These are phyloP conservation scores for Cynocephalus volans DNA, from an alignment of 2,113 vertebrate genomes.

Conservation along the genomic window DNA sequence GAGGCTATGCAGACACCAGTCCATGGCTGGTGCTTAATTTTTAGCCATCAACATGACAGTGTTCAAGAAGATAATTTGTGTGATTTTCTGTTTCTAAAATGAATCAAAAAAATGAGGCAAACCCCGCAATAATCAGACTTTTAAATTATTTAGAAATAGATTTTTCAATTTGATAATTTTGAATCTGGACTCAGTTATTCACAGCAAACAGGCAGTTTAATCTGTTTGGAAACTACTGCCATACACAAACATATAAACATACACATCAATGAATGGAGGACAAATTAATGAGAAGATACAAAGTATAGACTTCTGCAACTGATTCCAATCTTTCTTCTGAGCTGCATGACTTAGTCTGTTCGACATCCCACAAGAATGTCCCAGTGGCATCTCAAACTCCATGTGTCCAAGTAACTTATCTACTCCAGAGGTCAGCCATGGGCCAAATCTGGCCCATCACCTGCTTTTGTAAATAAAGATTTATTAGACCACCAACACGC, in stretches of 20 bases:
- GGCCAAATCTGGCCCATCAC: background rate
- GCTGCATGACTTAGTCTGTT: background rate
- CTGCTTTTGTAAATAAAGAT: background rate
- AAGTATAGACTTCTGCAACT: background rate
- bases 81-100: background rate
- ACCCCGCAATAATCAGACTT: background rate
- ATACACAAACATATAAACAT: background rate
- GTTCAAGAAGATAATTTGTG: background rate
- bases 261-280: background rate
- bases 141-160: background rate
- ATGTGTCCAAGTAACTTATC: background rate
- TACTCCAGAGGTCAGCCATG: background rate
- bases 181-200: background rate
- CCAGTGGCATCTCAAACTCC: background rate
- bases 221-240: conserved; percentile 7
- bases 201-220: background rate
- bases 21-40: background rate
- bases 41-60: background rate
- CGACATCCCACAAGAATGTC: background rate
- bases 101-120: background rate
- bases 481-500: background rate
- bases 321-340: background rate
- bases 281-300: background rate
- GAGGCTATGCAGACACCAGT: background rate
- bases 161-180: background rate